Base-by-base conservation (phyloP, 2,888 invertebrate species). In the Xanthia icteritia region DNA sequence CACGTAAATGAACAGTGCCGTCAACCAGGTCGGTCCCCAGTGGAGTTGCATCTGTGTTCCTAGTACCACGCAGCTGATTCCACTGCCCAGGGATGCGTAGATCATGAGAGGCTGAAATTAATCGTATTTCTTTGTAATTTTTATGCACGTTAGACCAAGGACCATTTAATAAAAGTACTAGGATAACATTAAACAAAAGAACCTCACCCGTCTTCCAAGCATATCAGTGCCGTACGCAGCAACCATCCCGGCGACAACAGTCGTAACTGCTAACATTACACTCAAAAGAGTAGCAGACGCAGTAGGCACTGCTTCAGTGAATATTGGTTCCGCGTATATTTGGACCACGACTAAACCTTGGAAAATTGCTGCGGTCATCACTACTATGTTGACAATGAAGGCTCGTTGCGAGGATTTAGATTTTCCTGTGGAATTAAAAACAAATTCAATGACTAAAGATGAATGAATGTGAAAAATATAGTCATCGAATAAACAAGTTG, bases 301-400 rank as follows among this genome's bases (percentile, higher is more conserved):
- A 56, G 74, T 88, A 0, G 95, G 95, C 0, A 94, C 89, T 0
- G 94, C 94, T 68, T 93, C 90, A 0, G 81, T 79, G 79, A 96
- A 95, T 54, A 96, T 76, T 0, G 94, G 94, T 20, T 92, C 92
- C 0, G 95, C 95, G 79, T 94, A 95, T 48, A 95, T 95, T 81
- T 95, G 94, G 0, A 95, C 86, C 0, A 92, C 92, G 0, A 94
- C 88, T 0, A 95, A 75, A 0, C 96, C 96, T 92, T 95, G 95
- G 88, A 94, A 94, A 23, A 94, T 91, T 20, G 92, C 86, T 0
- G 92, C 86, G 0, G 93, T 92, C 77, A 91, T 88, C 5, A 95
- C 82, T 0, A 88, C 83, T 0, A 94, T 48, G 3, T 86, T 85
- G 0, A 94, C 82, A 4, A 89, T n/a, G 20, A 95, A 81, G 0